Conservation (phyloP, 2,113 vertebrate genomes). For the Columbina picui region DNA sequence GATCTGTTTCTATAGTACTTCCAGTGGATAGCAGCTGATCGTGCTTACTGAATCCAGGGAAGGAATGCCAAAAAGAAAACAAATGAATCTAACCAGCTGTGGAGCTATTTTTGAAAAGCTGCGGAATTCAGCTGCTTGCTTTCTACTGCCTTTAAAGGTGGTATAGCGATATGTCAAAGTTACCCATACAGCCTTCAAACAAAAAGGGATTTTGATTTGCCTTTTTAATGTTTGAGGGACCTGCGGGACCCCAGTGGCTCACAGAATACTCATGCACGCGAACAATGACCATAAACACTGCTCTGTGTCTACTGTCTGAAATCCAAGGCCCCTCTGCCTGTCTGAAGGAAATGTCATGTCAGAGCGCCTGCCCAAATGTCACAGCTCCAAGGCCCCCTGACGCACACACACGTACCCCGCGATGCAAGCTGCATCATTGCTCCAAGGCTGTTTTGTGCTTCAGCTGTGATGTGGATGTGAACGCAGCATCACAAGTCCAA, state of each 20-base stretch:
- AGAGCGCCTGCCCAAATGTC: background rate
- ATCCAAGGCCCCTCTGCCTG: background rate
- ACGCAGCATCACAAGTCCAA: background rate
- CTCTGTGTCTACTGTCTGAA: background rate
- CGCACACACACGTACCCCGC: fast-evolving
- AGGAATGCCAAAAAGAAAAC: constrained; percentile 40
- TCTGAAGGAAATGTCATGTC: background rate
- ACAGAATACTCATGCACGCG: background rate
- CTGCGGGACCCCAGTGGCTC: background rate
- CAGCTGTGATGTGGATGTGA: background rate
- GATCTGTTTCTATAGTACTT: constrained; percentile 10
- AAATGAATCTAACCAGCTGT: constrained; percentile 50
- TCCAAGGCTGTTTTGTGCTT: background rate
- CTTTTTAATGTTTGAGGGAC: background rate
- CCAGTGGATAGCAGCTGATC: constrained; percentile 43
- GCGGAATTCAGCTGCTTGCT: background rate
- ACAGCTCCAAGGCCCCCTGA: background rate
- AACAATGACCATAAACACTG: background rate
- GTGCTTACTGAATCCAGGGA: constrained; percentile 24
- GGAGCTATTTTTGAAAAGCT: constrained; percentile 52
- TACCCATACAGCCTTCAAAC: background rate
- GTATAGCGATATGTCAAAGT: background rate
- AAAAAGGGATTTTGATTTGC: background rate
- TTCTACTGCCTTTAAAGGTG: constrained; percentile 49
- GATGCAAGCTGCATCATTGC: background rate